Conservation (phyloP, 2,888 invertebrate genomes). For the Oxytorus armatus region DNA sequence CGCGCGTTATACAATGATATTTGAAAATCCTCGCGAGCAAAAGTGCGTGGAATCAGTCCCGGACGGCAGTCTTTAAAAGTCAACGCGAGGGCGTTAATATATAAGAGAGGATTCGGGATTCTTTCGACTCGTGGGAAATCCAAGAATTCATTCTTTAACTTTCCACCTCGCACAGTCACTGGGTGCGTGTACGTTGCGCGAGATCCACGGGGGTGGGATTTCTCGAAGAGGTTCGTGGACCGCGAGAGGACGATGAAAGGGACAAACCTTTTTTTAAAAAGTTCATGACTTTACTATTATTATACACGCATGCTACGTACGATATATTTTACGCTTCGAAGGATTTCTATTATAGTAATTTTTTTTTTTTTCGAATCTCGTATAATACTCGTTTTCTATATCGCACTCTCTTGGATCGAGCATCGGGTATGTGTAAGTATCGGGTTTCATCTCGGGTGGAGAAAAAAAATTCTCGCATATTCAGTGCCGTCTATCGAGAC, state of each 20-base stretch:
- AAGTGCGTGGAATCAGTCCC: not conserved
- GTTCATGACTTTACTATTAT: constrained; percentile 1
- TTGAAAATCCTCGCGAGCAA: not conserved
- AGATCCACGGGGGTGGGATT: constrained; percentile 21
- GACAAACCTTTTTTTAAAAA: constrained; percentile 39
- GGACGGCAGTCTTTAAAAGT: not conserved
- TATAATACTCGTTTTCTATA: constrained; percentile 14
- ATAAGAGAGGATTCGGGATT: not conserved
- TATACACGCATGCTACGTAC: not conserved
- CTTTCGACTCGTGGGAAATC: constrained; percentile 56
- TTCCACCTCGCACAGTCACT: constrained; percentile 62
- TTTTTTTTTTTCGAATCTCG: constrained; percentile 23
- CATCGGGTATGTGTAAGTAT: constrained; percentile 25
- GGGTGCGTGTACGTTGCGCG: constrained; percentile 33
- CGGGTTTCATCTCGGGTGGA: constrained; percentile 33
- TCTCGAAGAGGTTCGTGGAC: constrained; percentile 21
- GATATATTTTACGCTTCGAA: constrained; percentile 51
- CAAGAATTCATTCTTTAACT: constrained; percentile 50
- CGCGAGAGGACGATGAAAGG: constrained; percentile 17
- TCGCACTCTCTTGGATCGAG: constrained; percentile 24
- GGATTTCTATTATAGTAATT: constrained; percentile 18
- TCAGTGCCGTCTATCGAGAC: constrained; percentile 42
- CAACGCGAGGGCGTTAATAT: constrained; percentile 1
- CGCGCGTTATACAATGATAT: not conserved
- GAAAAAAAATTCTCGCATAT: constrained; percentile 55